phyloP scores from a whole-genome alignment of 2,888 invertebrate species.

The Theodoxus fluviatilis region DNA sequence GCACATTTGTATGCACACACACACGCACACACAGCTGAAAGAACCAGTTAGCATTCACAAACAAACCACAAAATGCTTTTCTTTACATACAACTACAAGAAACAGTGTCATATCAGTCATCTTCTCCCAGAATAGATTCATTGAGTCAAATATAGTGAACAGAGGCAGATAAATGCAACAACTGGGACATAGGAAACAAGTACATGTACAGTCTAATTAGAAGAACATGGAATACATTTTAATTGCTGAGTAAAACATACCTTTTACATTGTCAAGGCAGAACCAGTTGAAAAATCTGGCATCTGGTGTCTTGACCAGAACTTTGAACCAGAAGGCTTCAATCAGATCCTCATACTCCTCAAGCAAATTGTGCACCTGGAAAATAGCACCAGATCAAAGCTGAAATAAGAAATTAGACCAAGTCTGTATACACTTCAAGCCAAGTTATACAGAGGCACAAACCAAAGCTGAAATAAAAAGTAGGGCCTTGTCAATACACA shows the following conservation, averaged over 20 bases:
- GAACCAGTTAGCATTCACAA: not conserved
- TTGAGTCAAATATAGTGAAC: no score
- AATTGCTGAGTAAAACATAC: slow-evolving; percentile 36
- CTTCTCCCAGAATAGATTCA: no score
- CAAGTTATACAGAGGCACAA: no score
- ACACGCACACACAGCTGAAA: not conserved
- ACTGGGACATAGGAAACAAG: no score
- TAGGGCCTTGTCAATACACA: no score
- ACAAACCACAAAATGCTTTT: not conserved
- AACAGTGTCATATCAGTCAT: no score
- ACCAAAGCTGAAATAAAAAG: no score
- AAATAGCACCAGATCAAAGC: slow-evolving; percentile 9
- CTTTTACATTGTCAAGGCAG: slow-evolving; percentile 78
- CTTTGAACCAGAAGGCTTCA: slow-evolving; percentile 88
- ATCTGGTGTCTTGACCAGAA: slow-evolving; percentile 69
- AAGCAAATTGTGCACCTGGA: slow-evolving; percentile 82
- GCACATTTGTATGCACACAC: not conserved
- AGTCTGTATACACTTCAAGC: no score
- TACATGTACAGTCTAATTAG: no score
- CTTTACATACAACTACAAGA: not conserved
- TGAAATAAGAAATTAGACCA: no score
- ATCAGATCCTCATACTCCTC: slow-evolving; percentile 82
- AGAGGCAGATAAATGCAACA: no score
- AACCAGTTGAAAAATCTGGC: slow-evolving; percentile 77
- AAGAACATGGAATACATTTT: no score